Conservation (phyloP, 2,888 invertebrate species). For the Patella caerulea region DNA sequence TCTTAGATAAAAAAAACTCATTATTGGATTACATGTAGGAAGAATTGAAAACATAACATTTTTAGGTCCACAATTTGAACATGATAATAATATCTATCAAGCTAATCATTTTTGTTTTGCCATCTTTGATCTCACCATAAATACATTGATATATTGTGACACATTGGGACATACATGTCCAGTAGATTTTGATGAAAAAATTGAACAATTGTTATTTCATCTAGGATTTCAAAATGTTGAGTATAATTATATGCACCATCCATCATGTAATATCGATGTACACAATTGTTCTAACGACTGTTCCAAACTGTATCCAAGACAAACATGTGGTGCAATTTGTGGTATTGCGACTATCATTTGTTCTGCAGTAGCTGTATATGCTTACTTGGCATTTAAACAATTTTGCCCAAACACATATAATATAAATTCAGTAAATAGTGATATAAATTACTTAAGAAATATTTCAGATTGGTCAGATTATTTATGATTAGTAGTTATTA, state of each 20-base stretch:
- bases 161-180: neutral
- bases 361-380: neutral
- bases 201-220: neutral
- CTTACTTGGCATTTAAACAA: neutral
- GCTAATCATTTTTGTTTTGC: neutral
- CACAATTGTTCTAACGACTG: neutral
- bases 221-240: neutral
- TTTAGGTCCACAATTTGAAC: neutral
- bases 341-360: neutral
- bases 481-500: neutral
- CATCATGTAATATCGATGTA: neutral
- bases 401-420: neutral
- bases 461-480: neutral
- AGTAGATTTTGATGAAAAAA: neutral
- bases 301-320: neutral
- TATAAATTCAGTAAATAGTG: neutral
- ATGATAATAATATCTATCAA: neutral
- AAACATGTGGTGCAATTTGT: neutral
- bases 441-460: neutral
- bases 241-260: neutral
- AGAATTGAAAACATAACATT: neutral
- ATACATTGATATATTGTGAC: neutral
- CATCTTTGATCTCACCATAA: neutral
- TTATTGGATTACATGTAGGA: neutral
- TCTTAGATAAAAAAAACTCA: neutral